phyloP scores from a whole-genome alignment of 2,888 invertebrate genomes.

The Tinea pellionella region DNA sequence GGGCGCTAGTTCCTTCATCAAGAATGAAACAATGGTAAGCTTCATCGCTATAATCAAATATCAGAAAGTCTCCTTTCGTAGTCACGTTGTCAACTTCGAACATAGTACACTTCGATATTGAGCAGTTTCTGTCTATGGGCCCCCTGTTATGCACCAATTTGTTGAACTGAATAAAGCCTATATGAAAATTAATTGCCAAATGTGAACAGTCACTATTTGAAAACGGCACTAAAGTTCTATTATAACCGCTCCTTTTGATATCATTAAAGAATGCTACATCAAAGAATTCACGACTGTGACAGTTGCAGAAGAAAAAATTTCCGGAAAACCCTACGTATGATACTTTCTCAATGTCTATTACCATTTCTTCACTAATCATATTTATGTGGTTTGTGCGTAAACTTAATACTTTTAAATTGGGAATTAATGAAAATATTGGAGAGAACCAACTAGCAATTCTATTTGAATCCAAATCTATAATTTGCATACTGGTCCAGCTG shows the following conservation, averaged over 20 bases:
- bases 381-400: constrained; percentile 67
- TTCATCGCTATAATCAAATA: constrained; percentile 32
- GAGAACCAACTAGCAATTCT: constrained; percentile 67
- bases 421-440: constrained; percentile 40
- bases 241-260: constrained; percentile 5
- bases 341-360: constrained; percentile 58
- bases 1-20: constrained; percentile 23
- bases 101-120: constrained; percentile 16
- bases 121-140: constrained; percentile 20
- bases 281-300: constrained; percentile 61
- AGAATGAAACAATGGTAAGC: constrained; percentile 33
- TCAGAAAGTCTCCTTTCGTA: constrained; percentile 26
- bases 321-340: constrained; percentile 59
- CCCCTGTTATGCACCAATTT: constrained; percentile 23
- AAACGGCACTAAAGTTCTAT: not conserved
- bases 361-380: constrained; percentile 65
- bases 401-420: constrained; percentile 46
- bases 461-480: constrained; percentile 65
- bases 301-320: constrained; percentile 72
- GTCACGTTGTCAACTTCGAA: constrained; percentile 19
- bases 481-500: constrained; percentile 42
- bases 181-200: constrained; percentile 23
- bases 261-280: constrained; percentile 34
- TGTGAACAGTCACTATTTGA: not conserved
- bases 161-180: constrained; percentile 32